phyloP scores from a whole-genome alignment of 2,797 vertebrate genomes.

The Lophotriccus pileatus region DNA sequence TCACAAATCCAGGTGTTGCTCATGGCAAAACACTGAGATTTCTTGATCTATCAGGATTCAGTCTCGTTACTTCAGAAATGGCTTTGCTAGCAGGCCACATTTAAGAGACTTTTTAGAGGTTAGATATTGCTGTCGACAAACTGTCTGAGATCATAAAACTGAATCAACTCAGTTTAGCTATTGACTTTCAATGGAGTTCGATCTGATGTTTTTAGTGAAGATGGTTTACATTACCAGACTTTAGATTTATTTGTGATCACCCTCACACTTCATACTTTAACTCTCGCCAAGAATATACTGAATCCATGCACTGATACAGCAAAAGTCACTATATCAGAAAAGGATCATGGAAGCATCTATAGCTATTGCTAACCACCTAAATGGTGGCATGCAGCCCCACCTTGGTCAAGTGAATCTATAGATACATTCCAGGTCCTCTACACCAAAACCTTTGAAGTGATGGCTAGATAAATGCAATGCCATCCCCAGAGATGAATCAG shows the following conservation, averaged over 20 bases:
- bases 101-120: not conserved
- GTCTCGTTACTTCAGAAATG: not conserved
- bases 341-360: not conserved
- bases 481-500: not conserved
- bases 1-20: not conserved
- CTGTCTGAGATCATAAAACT: not conserved
- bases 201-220: not conserved
- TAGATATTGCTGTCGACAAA: not conserved
- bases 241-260: not conserved
- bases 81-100: not conserved
- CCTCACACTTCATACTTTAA: not conserved
- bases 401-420: not conserved
- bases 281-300: not conserved
- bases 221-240: not conserved
- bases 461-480: not conserved
- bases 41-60: not conserved
- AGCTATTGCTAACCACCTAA: not conserved
- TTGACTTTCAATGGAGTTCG: not conserved
- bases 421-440: not conserved
- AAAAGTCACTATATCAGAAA: not conserved
- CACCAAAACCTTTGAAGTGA: not conserved
- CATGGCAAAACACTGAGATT: not conserved
- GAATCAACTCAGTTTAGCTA: not conserved
- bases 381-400: not conserved
- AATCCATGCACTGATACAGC: accelerated